Evolutionary conservation across 2,888 invertebrate species (phyloP), one percentile per base, ranked within the genome.

Genomic region (Chrysomela aeneicollis): DNA sequence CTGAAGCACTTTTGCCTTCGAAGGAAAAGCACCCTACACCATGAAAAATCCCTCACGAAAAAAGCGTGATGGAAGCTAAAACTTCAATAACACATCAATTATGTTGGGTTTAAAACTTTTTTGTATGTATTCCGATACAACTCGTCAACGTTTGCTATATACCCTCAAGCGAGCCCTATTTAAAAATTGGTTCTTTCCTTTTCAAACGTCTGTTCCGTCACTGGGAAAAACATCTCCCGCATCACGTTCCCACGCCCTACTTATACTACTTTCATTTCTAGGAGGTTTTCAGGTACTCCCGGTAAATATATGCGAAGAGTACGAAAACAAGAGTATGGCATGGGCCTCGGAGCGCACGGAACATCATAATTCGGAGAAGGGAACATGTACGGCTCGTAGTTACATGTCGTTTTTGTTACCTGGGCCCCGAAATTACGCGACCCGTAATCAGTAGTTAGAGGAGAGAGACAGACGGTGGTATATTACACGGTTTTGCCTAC

Each of bases 251-350:
- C 62, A 65, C 65, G 61, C 57, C 65, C 62, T 55, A 65, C 32
- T 62, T 65, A n/a, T n/a, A n/a, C n/a, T n/a, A 62, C 46, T 52
- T 22, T 50, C 6, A 6, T 42, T 52, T 35, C 57, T 57, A 51
- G 49, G 26, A 51, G 49, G 49, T 35, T 61, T 64, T 60, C 64
- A 64, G 64, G 64, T 64, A 64, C 60, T 30, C 51, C 35, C 30
- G 37, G 15, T 15, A 42, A 42, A 15, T 60, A 60, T 57, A 60
- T 57, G 64, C 30, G 52, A 55, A 35, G 59, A 22, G 60, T 64
- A 51, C 55, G 57, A 64, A 64, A 64, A 64, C 64, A 64, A 64
- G 64, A 60, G 60, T 57, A 46, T 53, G 46, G 60, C 46, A 46
- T 53, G 46, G 46, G 22, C 60, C 64, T 51, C 32, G 51, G 52